A percentile compares a stretch with the other conserved stretches of the same genome.
phyloP scores from a whole-genome alignment of 2,797 vertebrate species.

The Poliocrania exsul region DNA sequence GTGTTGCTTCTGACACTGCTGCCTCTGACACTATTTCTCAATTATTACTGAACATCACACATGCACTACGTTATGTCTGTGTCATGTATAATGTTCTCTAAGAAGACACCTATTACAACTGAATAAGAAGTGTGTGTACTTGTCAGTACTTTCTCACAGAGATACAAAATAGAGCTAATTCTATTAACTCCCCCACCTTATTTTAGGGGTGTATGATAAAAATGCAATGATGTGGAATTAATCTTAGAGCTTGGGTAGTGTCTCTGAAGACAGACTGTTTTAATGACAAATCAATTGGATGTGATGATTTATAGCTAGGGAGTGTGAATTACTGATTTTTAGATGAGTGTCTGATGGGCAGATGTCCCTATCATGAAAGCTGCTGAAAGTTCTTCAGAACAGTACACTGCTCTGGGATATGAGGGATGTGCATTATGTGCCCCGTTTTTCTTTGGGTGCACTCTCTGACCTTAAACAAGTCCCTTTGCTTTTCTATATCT shows the following conservation, averaged over 20 bases:
- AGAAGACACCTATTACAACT: background rate
- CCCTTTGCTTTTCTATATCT: background rate
- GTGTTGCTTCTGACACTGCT: slow-evolving; percentile 29
- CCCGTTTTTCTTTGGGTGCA: background rate
- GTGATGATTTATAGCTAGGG: slow-evolving; percentile 13
- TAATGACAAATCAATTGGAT: slow-evolving; percentile 1
- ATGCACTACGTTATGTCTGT: background rate
- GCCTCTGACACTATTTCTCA: background rate
- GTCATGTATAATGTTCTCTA: background rate
- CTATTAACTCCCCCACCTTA: background rate
- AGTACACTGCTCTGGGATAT: background rate
- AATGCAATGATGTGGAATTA: slow-evolving; percentile 8
- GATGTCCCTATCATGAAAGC: background rate
- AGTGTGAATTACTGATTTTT: background rate
- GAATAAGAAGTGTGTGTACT: background rate
- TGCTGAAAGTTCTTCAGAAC: background rate
- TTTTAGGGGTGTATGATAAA: background rate
- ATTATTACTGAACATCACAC: background rate
- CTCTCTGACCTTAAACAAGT: background rate
- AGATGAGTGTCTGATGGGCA: background rate
- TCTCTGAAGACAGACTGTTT: background rate
- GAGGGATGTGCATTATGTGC: background rate
- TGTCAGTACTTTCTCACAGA: background rate
- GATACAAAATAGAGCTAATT: background rate
- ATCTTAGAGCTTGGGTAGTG: background rate